Conservation (phyloP, 2,888 invertebrate genomes). For the Dryobota labecula region DNA sequence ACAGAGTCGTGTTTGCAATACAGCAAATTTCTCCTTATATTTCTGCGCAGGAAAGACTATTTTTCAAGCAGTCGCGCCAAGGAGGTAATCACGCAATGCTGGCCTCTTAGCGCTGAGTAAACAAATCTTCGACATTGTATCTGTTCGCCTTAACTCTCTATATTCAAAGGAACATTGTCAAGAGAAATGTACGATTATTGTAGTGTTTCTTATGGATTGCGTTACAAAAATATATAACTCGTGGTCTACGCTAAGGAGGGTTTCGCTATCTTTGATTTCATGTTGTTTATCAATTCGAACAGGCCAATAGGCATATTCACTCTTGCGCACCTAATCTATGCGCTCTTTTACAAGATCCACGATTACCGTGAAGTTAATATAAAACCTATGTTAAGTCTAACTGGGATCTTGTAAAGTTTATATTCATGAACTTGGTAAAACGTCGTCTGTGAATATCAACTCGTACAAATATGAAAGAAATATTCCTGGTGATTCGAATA, state of each 20-base stretch:
- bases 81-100: conserved; percentile 84
- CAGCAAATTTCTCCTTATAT: conserved; percentile 76
- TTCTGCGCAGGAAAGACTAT: conserved; percentile 77
- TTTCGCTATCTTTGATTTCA: conserved; percentile 85
- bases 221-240: conserved; percentile 88
- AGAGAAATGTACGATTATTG: conserved; percentile 90
- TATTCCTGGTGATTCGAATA: conserved; percentile 32
- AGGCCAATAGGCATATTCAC: conserved; percentile 84
- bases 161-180: conserved; percentile 90
- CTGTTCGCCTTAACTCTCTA: conserved; percentile 88
- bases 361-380: conserved; percentile 67
- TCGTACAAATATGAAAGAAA: conserved; percentile 34
- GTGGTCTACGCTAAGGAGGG: conserved; percentile 81
- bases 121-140: conserved; percentile 90
- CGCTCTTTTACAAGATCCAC: conserved; percentile 78
- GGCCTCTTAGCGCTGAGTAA: conserved; percentile 84
- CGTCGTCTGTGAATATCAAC: conserved; percentile 21
- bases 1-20: conserved; percentile 70
- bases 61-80: conserved; percentile 73
- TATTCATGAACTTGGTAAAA: conserved; percentile 5
- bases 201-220: conserved; percentile 88
- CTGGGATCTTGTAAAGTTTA: conserved; percentile 33
- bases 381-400: conserved; percentile 53
- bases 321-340: conserved; percentile 78
- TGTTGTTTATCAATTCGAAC: conserved; percentile 87